Evolutionary conservation across 1,140 invertebrate genomes (phyloP), one percentile per base, ranked within the genome.

Genomic region (Pseudoatta argentina): DNA sequence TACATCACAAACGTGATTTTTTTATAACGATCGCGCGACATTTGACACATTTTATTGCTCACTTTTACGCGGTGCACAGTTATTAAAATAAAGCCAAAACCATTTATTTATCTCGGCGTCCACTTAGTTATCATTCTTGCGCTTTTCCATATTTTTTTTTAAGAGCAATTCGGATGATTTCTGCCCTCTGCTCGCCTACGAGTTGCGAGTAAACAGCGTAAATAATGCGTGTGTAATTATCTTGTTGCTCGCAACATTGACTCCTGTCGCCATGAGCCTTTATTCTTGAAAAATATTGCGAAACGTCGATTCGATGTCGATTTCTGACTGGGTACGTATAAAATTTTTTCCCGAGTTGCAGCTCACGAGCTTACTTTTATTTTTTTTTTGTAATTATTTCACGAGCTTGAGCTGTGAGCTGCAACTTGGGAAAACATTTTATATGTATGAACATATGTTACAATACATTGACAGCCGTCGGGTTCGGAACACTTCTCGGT

Each of bases 71-170:
- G 63, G 69, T 34, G 14, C 55, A 0, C 30, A 57, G 34, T 39
- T 55, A 55, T 79, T 16, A 14, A 64, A 79, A 81, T 87, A 88
- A 27, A 87, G 71, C 57, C 64, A 77, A 89, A 88, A 88, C 61
- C 61, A 79, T 69, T n/a, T 18, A 16, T 18, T 88, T 34, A 34
- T 34, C 30, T 34, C 64, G 72, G 10, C 27, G 0, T 21, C 21
- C 21, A 21, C 21, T 21, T 21, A 27, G 55, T 87, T 89, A 86
- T 86, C 87, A 27, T 88, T 61, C 12, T 57, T 48, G 44, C 53
- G 51, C 12, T 73, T 39, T 88, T 88, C 75, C 39, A 34, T 39
- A 71, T 21, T 34, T 34, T n/a, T 14, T 66, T 61, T 61, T 27
- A 24, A 18, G 27, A 8, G 27, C 24, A 16, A 61, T 76, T 69